Conservation (phyloP, 2,797 vertebrate genomes). For the Tinamus major region DNA sequence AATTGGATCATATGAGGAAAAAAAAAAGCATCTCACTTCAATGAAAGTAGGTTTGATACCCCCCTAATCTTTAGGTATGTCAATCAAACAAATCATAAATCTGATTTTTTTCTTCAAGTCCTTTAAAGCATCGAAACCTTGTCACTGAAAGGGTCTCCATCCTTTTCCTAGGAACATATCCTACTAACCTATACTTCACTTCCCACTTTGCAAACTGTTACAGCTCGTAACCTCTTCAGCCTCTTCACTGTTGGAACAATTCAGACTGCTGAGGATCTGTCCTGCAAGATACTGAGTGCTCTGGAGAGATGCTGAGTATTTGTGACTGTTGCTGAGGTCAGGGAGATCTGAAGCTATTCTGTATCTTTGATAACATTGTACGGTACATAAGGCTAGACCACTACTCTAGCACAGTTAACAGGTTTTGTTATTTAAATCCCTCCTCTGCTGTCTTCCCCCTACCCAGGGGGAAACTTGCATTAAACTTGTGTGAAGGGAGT, state of each 20-base stretch:
- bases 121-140: neutral
- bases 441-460: neutral
- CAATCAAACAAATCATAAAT: neutral
- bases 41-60: neutral
- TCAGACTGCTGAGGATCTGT: neutral
- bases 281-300: neutral
- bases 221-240: neutral
- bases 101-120: neutral
- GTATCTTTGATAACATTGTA: neutral
- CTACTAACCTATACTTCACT: neutral
- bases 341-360: neutral
- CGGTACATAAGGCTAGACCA: accelerated
- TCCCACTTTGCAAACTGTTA: neutral
- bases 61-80: neutral
- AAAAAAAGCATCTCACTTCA: conserved; percentile 12
- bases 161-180: neutral
- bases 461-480: neutral
- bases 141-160: neutral
- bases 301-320: neutral
- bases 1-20: neutral
- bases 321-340: neutral
- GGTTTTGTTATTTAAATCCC: neutral
- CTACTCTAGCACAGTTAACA: neutral
- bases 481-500: neutral
- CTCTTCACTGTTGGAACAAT: neutral